Percentiles rank a stretch among this genome's conserved stretches.
Conservation (phyloP, 2,113 vertebrate genomes). For the Chrysochloris asiatica region DNA sequence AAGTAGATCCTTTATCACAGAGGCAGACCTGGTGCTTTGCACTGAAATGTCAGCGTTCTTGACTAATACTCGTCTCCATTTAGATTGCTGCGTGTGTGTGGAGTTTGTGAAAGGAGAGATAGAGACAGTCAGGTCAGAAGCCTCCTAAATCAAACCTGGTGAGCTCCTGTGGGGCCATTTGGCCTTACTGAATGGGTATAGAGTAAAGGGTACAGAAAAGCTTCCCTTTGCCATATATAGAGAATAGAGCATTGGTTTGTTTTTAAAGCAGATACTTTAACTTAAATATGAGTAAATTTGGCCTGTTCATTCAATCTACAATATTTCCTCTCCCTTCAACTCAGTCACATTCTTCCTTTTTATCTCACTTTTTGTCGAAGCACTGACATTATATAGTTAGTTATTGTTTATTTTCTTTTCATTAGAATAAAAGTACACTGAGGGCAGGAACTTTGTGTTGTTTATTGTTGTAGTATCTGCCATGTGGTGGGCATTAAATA, state of each 20-base stretch:
- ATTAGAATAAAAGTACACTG: background rate
- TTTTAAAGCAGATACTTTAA: background rate
- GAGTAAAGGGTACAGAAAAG: background rate
- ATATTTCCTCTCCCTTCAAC: too few relatives aligned
- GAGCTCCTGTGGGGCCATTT: background rate
- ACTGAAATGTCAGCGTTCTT: slow-evolving; percentile 27
- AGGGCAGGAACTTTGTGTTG: background rate
- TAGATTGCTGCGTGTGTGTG: slow-evolving; percentile 13
- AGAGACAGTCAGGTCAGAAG: background rate
- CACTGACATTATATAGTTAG: background rate
- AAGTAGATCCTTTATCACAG: slow-evolving; percentile 6
- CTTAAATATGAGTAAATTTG: background rate
- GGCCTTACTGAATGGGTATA: slow-evolving; percentile 20
- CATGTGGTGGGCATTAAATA: background rate
- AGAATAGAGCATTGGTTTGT: background rate
- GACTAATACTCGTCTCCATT: background rate
- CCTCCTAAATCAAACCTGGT: background rate
- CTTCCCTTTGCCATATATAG: background rate
- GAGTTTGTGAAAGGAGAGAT: slow-evolving; percentile 7
- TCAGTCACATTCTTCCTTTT: background rate
- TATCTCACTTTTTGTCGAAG: background rate
- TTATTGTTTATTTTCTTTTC: background rate
- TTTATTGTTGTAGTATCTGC: background rate
- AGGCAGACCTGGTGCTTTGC: slow-evolving; percentile 26
- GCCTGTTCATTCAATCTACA: background rate